Conservation (phyloP, 2,888 invertebrate genomes). For the Agrotis ipsilon region DNA sequence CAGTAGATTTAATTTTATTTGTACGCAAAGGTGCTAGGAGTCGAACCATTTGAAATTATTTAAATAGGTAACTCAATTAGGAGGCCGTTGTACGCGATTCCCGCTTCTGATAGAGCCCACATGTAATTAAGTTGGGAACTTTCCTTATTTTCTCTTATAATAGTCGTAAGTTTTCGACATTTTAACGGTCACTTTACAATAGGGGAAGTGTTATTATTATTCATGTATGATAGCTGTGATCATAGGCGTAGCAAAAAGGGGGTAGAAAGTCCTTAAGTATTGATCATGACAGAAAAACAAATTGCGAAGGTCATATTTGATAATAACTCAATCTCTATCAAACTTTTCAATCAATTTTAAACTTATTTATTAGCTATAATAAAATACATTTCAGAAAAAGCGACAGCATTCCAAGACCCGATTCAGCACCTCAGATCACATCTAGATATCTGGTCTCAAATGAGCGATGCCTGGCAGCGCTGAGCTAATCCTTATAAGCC, state of each 20-base stretch:
- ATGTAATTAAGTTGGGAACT: constrained; percentile 81
- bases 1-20: constrained; percentile 65
- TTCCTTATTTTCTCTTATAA: constrained; percentile 65
- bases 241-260: constrained; percentile 14
- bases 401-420: constrained; percentile 23
- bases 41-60: constrained; percentile 77
- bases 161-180: constrained; percentile 74
- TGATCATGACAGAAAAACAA: neutral
- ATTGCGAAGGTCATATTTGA: neutral
- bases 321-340: neutral
- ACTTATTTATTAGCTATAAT: neutral
- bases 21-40: constrained; percentile 66
- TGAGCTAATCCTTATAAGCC: constrained; percentile 83
- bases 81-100: constrained; percentile 77
- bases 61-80: constrained; percentile 84
- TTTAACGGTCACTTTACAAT: constrained; percentile 78
- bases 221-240: constrained; percentile 56
- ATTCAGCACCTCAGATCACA: constrained; percentile 55
- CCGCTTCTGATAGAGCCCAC: constrained; percentile 79
- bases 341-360: neutral
- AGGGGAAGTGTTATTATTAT: constrained; percentile 68
- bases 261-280: neutral
- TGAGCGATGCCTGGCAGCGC: constrained; percentile 70
- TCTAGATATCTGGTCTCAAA: constrained; percentile 62
- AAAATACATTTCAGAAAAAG: constrained; percentile 9